These are phyloP conservation scores for Okamejei kenojei DNA, from an alignment of 2,797 vertebrate genomes.

Conservation along the genomic window DNA sequence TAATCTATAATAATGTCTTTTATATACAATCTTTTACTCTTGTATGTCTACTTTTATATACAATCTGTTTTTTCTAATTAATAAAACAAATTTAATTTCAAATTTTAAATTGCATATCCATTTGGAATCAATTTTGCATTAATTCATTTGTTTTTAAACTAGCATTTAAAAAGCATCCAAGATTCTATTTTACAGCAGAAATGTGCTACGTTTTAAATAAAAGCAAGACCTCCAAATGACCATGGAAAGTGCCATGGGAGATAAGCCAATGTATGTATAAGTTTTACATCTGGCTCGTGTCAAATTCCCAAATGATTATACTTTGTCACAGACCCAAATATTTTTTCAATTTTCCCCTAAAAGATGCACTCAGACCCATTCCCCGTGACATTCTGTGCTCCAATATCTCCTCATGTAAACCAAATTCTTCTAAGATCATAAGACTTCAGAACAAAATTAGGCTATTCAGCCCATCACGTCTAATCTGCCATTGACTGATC, in stretches of 20 bases:
- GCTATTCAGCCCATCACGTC: too few species aligned
- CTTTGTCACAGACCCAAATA: slow-evolving; percentile 28
- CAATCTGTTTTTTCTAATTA: neutral
- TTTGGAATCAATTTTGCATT: neutral
- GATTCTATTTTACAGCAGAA: neutral
- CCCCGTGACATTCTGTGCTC: neutral
- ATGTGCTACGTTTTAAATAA: neutral
- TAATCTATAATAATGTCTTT: neutral
- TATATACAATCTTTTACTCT: neutral
- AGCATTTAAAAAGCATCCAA: neutral
- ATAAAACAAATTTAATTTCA: neutral
- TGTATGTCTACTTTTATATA: neutral
- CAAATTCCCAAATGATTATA: slow-evolving; percentile 18
- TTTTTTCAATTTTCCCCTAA: neutral
- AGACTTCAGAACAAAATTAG: too few species aligned
- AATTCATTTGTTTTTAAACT: neutral
- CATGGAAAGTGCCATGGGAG: neutral
- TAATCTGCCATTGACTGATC: too few species aligned
- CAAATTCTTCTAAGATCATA: neutral
- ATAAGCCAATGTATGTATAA: slow-evolving; percentile 10
- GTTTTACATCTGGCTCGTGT: slow-evolving; percentile 17
- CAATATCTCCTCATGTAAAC: neutral
- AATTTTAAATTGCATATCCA: neutral
- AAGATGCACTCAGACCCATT: neutral
- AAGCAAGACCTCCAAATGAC: neutral